Evolutionary conservation across 2,113 vertebrate genomes (phyloP), one percentile per base, ranked within the genome.

Genomic region (Otocyon megalotis): DNA sequence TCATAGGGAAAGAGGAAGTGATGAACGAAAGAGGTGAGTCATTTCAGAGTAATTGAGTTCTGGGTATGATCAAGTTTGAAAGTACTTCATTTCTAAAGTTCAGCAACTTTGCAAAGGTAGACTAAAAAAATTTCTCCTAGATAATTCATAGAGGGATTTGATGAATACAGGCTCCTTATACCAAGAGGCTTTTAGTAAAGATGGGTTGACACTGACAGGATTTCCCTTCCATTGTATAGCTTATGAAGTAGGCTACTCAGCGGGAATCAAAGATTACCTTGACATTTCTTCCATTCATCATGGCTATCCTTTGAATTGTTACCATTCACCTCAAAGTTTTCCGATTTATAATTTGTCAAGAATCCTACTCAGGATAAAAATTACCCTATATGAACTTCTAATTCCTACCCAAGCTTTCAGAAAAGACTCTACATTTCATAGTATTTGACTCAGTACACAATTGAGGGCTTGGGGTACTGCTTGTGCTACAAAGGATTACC

Each of bases 91-190:
- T 91, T 96, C 12, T 92, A 35, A 91, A 69, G 3, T 53, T 63
- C 10, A 84, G 12, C 19, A 43, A 69, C 8, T 53, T 60, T 30
- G n/a, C 5, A 43, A n/a, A 74, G 12, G 2, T 65, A 58, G 13
- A 37, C 26, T n/a, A 65, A n/a, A 67, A 88, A 58, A 48, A 8
- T 62, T 74, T 24, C 28, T 88, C 74, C 24, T 60, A 43, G 37
- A 65, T 74, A 83, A 97, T 74, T 94, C 69, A 69, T 22, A 58
- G 69, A 88, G 85, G n/a, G 50, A 81, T 93, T 80, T 94, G 50
- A 43, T 80, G 28, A 90, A 17, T 43, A 43, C 43, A 43, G 5
- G 43, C 43, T 43, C 43, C 43, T 43, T 43, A 7, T 43, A 43
- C 43, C 69, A 63, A 32, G 90, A 87, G n/a, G 24, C 22, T 74